Percentiles rank a stretch among this genome's conserved stretches.
These are phyloP conservation scores for Harpegnathos saltator DNA, from an alignment of 1,140 invertebrate species.

Conservation along the genomic window DNA sequence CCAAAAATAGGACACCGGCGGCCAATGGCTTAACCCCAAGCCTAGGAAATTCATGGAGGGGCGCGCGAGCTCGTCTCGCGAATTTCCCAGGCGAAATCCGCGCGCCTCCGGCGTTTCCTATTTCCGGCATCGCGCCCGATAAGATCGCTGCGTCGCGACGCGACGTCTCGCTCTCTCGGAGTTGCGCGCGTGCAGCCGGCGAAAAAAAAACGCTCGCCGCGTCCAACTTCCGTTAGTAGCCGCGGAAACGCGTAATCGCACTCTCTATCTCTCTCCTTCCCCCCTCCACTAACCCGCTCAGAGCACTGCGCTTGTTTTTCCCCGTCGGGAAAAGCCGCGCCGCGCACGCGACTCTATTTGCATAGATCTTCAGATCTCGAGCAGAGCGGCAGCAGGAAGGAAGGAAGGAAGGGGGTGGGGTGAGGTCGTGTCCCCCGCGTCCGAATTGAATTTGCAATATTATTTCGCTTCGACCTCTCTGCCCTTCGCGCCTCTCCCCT, in stretches of 20 bases:
- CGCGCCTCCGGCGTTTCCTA: constrained; percentile 41
- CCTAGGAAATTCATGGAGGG: too few relatives aligned
- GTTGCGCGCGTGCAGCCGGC: constrained; percentile 65
- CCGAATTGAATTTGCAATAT: constrained; percentile 76
- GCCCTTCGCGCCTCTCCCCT: too few relatives aligned
- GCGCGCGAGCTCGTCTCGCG: too few relatives aligned
- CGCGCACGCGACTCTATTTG: constrained; percentile 76
- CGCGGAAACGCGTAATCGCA: constrained; percentile 36
- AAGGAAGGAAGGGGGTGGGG: too few relatives aligned
- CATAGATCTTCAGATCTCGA: constrained; percentile 74
- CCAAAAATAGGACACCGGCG: too few relatives aligned
- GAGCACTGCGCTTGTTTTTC: constrained; percentile 73
- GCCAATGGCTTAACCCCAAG: too few relatives aligned
- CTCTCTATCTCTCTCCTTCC: constrained; percentile 49
- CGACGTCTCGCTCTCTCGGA: constrained; percentile 37
- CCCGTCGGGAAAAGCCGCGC: constrained; percentile 15
- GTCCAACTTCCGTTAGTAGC: constrained; percentile 53
- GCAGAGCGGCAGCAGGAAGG: background rate
- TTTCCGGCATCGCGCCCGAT: constrained; percentile 25
- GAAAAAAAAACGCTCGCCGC: constrained; percentile 80
- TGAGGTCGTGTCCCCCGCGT: background rate
- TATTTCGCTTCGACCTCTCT: constrained; percentile 67
- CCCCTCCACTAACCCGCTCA: too few relatives aligned
- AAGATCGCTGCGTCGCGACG: constrained; percentile 8
- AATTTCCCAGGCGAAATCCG: background rate